A percentile compares a stretch with the other conserved stretches of the same genome.
Evolutionary conservation across 2,888 invertebrate species (phyloP).

Genomic region (Watsonalla cultraria): DNA sequence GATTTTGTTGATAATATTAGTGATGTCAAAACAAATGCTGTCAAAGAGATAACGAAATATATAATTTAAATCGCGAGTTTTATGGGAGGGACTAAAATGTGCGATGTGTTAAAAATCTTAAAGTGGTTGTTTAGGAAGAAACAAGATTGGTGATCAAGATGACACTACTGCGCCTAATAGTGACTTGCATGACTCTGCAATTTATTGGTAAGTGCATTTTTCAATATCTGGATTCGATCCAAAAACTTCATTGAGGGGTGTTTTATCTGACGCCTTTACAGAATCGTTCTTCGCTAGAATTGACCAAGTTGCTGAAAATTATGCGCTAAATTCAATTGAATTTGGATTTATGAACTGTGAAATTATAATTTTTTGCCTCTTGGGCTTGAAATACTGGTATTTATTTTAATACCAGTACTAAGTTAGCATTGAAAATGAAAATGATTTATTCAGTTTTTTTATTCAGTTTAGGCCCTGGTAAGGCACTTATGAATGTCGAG

Average conservation of each 20-base stretch:
- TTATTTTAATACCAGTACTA: too few relatives aligned
- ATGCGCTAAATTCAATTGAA: too few relatives aligned
- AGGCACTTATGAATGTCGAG: too few relatives aligned
- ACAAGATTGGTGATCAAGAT: conserved; percentile 47
- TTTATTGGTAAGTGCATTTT: conserved; percentile 51
- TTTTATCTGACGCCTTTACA: too few relatives aligned
- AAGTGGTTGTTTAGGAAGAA: conserved; percentile 25
- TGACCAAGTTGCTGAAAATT: too few relatives aligned
- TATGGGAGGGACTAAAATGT: not conserved
- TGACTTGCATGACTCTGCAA: conserved; percentile 49
- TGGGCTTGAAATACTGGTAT: too few relatives aligned
- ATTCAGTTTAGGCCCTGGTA: too few relatives aligned
- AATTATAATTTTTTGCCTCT: conserved; percentile 7
- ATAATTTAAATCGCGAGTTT: not conserved
- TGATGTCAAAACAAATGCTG: not conserved
- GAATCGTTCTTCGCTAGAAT: too few relatives aligned
- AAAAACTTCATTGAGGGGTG: conserved; percentile 2
- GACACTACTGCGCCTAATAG: conserved; percentile 41
- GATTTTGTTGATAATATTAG: not conserved
- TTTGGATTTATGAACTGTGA: too few relatives aligned
- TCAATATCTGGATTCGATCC: conserved; percentile 15
- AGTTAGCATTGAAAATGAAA: too few relatives aligned
- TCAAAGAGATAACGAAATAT: conserved; percentile 3
- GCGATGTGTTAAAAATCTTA: conserved; percentile 2
- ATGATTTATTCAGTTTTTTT: too few relatives aligned